Evolutionary conservation across 64 coral and sea anemone species (phyloP), one percentile per base, ranked within the genome.

Genomic region (Pocillopora verrucosa): DNA sequence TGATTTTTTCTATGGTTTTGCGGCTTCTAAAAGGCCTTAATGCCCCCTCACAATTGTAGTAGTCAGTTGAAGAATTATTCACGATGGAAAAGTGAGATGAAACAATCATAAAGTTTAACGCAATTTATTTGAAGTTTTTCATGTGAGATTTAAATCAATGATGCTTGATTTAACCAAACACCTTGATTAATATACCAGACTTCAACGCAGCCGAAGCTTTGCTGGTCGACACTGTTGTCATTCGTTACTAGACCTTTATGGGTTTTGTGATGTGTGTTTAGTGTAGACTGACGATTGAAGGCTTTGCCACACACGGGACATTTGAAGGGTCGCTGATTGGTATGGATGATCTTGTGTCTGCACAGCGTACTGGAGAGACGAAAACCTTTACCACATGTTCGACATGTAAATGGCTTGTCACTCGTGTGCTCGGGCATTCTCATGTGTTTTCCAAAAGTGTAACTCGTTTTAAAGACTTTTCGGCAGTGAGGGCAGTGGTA

Each of bases 291-390:
- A 16, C 77, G 77, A 30, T 79, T 79, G 20, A 79, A 79, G 2
- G 77, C 56, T 60, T 79, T 79, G 11, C 59, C n/a, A 57, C 77
- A 79, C 3, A 79, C 13, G n/a, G 59, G 77, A 24, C 77, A 79
- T 22, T 57, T 51, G n/a, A 79, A 79, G 10, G 77, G 77, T 79
- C 77, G 77, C 38, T 59, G 77, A 13, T 79, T 79, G 57, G 77
- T 79, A 51, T 79, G 77, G 38, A 24, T 79, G 13, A 79, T 79
- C 77, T 79, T 59, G 57, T 79, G 77, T 25, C 77, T 56, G 59
- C 77, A 79, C 77, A 79, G 57, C 10, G 77, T 79, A 24, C 77
- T 79, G 56, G 77, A 59, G 56, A 79, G 38, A 30, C 77, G 77
- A 34, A 79, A 79, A 58, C 76, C 77, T 60, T 79, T 60, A 6